Conservation (phyloP, 2,113 vertebrate species). For the cattle (Bos taurus) region DNA sequence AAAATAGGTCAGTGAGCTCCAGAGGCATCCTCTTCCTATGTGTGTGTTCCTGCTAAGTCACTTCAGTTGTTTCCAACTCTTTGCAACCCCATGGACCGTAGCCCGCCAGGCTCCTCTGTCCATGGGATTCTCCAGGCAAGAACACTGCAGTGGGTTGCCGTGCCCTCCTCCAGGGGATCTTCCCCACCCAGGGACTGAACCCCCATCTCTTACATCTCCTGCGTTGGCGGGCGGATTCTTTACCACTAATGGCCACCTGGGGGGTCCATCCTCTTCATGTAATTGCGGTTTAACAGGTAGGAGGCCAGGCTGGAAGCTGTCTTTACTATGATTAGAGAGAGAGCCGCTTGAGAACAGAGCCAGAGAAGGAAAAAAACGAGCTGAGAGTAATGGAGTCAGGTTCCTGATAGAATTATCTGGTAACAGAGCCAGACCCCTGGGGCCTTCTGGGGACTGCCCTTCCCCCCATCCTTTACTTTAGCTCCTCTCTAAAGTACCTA, state of each 20-base stretch:
- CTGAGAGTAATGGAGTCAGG: not conserved
- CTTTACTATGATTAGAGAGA: not conserved
- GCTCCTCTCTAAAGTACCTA: not conserved
- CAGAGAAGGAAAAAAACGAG: not conserved
- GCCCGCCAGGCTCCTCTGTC: not conserved
- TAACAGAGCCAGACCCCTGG: not conserved
- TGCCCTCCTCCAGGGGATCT: not conserved
- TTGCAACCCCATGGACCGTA: not conserved
- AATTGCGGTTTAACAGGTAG: not conserved
- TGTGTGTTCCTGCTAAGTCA: not conserved
- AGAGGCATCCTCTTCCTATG: not conserved
- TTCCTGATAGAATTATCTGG: not conserved
- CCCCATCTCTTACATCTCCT: not conserved
- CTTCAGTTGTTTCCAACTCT: not conserved
- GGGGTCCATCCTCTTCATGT: not conserved
- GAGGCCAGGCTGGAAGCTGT: not conserved
- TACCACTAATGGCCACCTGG: not conserved
- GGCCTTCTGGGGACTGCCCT: not conserved
- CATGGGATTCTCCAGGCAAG: not conserved
- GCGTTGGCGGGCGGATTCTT: not conserved
- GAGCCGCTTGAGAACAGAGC: not conserved
- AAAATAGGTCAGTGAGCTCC: not conserved
- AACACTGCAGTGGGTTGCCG: not conserved
- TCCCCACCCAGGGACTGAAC: not conserved
- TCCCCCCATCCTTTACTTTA: not conserved